Evolutionary conservation across 2,888 invertebrate species (phyloP), one percentile per base, ranked within the genome.

Genomic region (Eugnorisma glareosa): DNA sequence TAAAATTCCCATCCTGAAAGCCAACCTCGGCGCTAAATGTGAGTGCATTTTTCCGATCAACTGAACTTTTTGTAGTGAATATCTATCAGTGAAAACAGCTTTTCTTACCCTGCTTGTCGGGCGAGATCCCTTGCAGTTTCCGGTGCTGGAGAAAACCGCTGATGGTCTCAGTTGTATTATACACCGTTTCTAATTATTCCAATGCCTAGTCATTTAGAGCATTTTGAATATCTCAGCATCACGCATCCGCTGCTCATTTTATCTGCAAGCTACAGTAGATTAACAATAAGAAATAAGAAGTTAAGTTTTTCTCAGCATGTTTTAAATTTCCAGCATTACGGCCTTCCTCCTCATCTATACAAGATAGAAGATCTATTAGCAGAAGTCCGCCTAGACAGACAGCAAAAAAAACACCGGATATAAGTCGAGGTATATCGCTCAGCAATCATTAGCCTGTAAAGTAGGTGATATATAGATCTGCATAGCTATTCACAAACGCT

Each of bases 11-110:
- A 54, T 82, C 35, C 28, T 73, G 72, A 86, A 69, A 70, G 73
- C 68, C 59, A 75, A 78, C 71, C 40, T 79, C 21, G 70, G 73
- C 43, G 67, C 66, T 51, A 90, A 75, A 83, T 83, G 91, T 91
- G 74, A 89, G 91, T 89, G 31, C 13, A 31, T 51, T 73, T 54
- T 66, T 73, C 21, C 24, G 24, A 54, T 67, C 3, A 57, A 21
- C 31, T 57, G 10, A 51, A 21, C n/a, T 71, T 45, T 63, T 70
- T 24, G n/a, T 67, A 63, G 18, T n/a, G n/a, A n/a, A 24, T 61
- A 8, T 31, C 57, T 37, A 54, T n/a, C 7, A 67, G 24, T 40
- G 21, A 40, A 57, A 51, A 57, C 13, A 8, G 28, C 0, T 21
- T 28, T 15, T 5, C 13, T 13, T 28, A 2, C 21, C 21, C 24